Evolutionary conservation across 1,140 invertebrate species (phyloP).

Genomic region (Physella acuta): DNA sequence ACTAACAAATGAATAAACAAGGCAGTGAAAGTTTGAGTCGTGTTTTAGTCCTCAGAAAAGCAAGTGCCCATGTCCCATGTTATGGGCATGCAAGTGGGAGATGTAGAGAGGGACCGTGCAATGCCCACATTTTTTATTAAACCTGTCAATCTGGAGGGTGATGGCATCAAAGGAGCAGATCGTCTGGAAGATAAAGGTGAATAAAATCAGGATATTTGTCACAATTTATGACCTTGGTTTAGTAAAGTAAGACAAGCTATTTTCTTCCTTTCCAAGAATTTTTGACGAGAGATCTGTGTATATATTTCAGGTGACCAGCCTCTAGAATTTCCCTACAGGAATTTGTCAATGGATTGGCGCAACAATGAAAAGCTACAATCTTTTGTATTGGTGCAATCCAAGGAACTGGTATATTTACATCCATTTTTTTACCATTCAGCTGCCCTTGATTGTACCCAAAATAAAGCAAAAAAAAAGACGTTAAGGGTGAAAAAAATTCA

Average conservation of each 20-base stretch:
- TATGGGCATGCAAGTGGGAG: slow-evolving; percentile 41
- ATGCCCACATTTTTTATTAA: slow-evolving; percentile 51
- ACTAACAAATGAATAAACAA: not conserved
- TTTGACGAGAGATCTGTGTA: slow-evolving; percentile 14
- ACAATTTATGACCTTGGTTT: too few species aligned
- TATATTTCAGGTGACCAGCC: slow-evolving; percentile 53
- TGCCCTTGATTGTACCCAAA: slow-evolving; percentile 26
- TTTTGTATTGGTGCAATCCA: slow-evolving; percentile 58
- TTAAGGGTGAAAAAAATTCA: too few species aligned
- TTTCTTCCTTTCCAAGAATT: not conserved
- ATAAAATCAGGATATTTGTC: too few species aligned
- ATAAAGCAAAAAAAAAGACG: too few species aligned
- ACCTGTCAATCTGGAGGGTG: slow-evolving; percentile 52
- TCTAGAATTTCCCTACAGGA: slow-evolving; percentile 52
- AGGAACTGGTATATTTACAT: slow-evolving; percentile 48
- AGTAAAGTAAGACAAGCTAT: too few species aligned
- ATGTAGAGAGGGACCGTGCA: slow-evolving; percentile 36
- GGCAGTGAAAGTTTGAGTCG: too few species aligned
- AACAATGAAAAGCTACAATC: slow-evolving; percentile 58
- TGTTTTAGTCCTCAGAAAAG: slow-evolving; percentile 20
- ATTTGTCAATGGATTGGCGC: slow-evolving; percentile 62
- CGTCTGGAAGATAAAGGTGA: slow-evolving; percentile 53
- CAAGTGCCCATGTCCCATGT: slow-evolving; percentile 39
- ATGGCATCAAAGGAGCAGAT: slow-evolving; percentile 44
- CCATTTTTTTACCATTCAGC: slow-evolving; percentile 33